Base-by-base conservation (phyloP, 2,888 invertebrate genomes). In the Matsumyia berberina region DNA sequence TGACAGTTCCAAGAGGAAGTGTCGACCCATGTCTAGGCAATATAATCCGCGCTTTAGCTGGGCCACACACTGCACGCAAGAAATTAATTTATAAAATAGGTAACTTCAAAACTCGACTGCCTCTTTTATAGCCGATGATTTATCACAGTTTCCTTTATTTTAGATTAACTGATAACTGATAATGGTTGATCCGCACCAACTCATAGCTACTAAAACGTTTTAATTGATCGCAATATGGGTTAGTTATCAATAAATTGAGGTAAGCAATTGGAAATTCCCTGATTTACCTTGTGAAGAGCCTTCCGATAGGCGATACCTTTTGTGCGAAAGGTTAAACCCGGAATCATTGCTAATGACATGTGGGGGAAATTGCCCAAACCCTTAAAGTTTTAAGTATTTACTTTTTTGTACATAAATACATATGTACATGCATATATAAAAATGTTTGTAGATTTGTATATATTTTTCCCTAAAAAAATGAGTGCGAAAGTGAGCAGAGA, bases 51-150 rank as follows among this genome's bases (percentile, higher is more conserved):
- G 31, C 24, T 44, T 64, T 42, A 19, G 66, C 35, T 31, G 58
- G 37, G 17, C 15, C 53, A 70, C 37, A 58, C 19, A 58, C 64
- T 51, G 17, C 57, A 35, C 58, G 58, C 11, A 19, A 9, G n/a
- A 57, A 69, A 55, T 35, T 7, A 62, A 60, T 69, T 78, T 42
- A 88, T 58, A 66, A 86, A 88, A 87, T 87, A 86, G 86, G 57
- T 76, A 73, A 46, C 29, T 51, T 83, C 19, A 60, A 62, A 64
- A 67, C 37, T 31, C 42, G 53, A 15, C 72, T 81, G 80, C 86
- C 79, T 79, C 88, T 88, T 89, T 88, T 89, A 89, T 89, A 89
- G 87, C 57, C 72, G 70, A 44, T 77, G 51, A 49, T 74, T 85
- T 70, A 80, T 80, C 70, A 17, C 17, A 19, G 5, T 46, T 74